phyloP scores from a whole-genome alignment of 2,888 invertebrate genomes.

The Heliconius sara region DNA sequence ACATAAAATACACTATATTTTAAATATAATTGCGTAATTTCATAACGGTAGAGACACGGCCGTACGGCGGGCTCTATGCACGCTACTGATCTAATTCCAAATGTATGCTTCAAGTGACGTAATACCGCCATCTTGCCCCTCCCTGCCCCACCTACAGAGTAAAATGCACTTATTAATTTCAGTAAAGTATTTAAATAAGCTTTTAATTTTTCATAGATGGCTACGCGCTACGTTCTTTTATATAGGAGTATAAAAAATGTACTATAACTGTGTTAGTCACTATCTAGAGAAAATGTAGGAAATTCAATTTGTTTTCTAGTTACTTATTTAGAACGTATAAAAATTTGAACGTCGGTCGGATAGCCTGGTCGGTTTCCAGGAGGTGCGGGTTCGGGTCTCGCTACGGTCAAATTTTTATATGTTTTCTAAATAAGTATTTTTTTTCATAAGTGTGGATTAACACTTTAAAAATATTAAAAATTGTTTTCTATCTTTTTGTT shows the following conservation, averaged over 20 bases:
- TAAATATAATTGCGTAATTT: constrained; percentile 17
- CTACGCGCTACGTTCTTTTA: constrained; percentile 28
- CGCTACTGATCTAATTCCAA: constrained; percentile 81
- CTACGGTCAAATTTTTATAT: too few relatives aligned
- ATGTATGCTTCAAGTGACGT: constrained; percentile 80
- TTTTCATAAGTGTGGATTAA: too few relatives aligned
- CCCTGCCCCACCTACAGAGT: constrained; percentile 67
- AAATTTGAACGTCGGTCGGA: too few relatives aligned
- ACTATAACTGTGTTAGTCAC: neutral
- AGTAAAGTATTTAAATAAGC: constrained; percentile 64
- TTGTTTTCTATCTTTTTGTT: neutral
- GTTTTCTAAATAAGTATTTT: too few relatives aligned
- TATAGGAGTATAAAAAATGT: neutral
- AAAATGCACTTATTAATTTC: constrained; percentile 80
- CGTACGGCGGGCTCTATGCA: constrained; percentile 63
- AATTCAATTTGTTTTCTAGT: neutral
- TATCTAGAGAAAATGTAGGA: neutral
- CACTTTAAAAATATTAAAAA: too few relatives aligned
- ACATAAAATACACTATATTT: constrained; percentile 38
- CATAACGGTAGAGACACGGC: constrained; percentile 40
- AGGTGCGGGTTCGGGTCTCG: too few relatives aligned
- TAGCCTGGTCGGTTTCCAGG: too few relatives aligned
- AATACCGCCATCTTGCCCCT: constrained; percentile 76
- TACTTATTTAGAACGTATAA: too few relatives aligned
- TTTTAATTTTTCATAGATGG: constrained; percentile 36